Conservation (phyloP, 1,140 invertebrate species). For the Hyles euphorbiae region DNA sequence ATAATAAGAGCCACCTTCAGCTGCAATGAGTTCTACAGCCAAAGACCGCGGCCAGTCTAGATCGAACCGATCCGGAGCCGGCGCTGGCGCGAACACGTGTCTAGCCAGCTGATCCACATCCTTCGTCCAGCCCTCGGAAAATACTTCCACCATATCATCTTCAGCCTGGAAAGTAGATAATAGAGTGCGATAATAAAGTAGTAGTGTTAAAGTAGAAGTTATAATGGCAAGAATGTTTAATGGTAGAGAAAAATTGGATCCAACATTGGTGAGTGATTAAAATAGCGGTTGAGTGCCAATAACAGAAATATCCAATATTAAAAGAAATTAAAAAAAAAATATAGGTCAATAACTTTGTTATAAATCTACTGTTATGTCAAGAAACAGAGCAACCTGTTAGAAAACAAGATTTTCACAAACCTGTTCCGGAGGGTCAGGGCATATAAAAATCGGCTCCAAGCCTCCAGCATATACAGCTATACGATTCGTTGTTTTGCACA, state of each 20-base stretch:
- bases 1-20: constrained; percentile 83
- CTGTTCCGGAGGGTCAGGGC: constrained; percentile 78
- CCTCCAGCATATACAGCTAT: constrained; percentile 84
- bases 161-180: constrained; percentile 49
- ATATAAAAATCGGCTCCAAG: constrained; percentile 80
- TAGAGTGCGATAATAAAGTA: too few species aligned
- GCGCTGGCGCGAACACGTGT: constrained; percentile 68
- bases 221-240: too few species aligned
- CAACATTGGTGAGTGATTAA: too few species aligned
- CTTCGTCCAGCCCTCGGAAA: constrained; percentile 86
- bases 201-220: too few species aligned
- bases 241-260: too few species aligned
- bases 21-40: constrained; percentile 85
- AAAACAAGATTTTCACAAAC: constrained; percentile 17
- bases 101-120: constrained; percentile 59
- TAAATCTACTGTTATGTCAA: too few species aligned
- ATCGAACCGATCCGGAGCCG: constrained; percentile 76
- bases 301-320: too few species aligned
- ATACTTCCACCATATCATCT: constrained; percentile 83
- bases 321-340: too few species aligned
- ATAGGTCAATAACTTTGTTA: too few species aligned
- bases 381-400: too few species aligned
- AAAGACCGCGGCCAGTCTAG: constrained; percentile 81
- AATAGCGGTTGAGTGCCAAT: too few species aligned
- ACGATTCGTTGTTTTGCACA: constrained; percentile 82